Evolutionary conservation across 2,888 invertebrate genomes (phyloP), one percentile per base, ranked within the genome.

Genomic region (Amphipoea oculea): DNA sequence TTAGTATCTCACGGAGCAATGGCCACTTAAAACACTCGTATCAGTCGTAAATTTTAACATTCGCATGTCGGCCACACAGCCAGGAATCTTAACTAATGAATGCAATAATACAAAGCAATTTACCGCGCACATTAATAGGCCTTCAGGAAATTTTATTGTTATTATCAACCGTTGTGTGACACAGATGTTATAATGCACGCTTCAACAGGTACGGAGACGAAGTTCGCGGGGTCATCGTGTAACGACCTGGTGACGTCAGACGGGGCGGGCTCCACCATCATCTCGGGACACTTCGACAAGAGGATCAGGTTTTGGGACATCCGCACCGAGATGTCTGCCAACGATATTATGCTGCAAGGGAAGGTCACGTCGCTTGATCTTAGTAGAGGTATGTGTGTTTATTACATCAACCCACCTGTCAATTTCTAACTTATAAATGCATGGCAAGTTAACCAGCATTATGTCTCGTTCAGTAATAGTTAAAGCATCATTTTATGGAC

Each of bases 221-320:
- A 99, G 96, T 99, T 99, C 93, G 99, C 99, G 78, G 99, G 99
- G 65, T 99, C 99, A 60, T 99, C 99, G 92, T 99, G 99, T 96
- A 99, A 99, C 96, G 99, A 99, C 96, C 97, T 99, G 84, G 99
- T 99, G 88, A 99, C 99, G 87, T 98, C 98, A 80, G 99, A 99
- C 93, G 98, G 98, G 83, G 97, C 98, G 20, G 99, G 99, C 65
- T 98, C 99, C 36, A 98, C 98, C 76, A 98, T 99, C 90, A 99
- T 99, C 91, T 99, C 99, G 91, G 99, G 99, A 45, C 99, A 99
- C 97, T 99, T 99, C 95, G 99, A 99, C 97, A 99, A 99, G 96
- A 98, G 98, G 92, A 98, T 99, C 90, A 98, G 99, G 75, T 99
- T 99, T 96, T 99, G 99, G 99, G 99, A 99, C 95, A 98, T 98